These are phyloP conservation scores for Agrilus mali DNA, from an alignment of 2,888 invertebrate genomes.

Conservation along the genomic window DNA sequence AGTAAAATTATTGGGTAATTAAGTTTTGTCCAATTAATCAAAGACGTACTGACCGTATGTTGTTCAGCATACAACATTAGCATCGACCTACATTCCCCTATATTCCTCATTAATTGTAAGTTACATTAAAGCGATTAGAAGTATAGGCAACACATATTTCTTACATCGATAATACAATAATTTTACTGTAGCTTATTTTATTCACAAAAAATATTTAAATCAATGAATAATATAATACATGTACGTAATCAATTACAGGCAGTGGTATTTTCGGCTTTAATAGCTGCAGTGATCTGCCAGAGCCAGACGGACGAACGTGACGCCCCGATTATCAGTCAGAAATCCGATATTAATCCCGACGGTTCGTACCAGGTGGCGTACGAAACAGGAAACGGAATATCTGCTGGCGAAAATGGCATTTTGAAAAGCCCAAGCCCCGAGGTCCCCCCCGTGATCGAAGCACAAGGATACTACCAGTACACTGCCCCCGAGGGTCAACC, in stretches of 20 bases:
- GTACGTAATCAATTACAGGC: conserved; percentile 13
- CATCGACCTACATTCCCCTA: too few species aligned
- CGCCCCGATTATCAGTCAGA: conserved; percentile 24
- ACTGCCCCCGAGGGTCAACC: conserved; percentile 38
- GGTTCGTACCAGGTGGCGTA: conserved; percentile 35
- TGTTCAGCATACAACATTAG: too few species aligned
- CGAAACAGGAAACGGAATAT: conserved; percentile 42
- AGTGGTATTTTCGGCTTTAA: conserved; percentile 16
- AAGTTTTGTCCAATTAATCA: too few species aligned
- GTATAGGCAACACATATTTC: too few species aligned
- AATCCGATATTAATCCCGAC: conserved; percentile 35
- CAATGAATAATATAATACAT: too few species aligned
- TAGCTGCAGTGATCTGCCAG: conserved; percentile 19
- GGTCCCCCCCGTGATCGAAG: conserved; percentile 29
- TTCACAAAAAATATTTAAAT: too few species aligned
- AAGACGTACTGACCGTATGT: too few species aligned
- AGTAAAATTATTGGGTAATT: too few species aligned
- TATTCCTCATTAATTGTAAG: too few species aligned
- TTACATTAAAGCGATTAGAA: too few species aligned
- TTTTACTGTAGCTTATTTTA: too few species aligned
- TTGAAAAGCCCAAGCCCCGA: conserved; percentile 23
- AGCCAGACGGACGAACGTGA: conserved; percentile 17
- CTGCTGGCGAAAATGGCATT: conserved; percentile 29
- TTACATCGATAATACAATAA: too few species aligned
- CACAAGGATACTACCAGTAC: conserved; percentile 36